These are phyloP conservation scores for Ornithoptera alexandrae DNA, from an alignment of 2,888 invertebrate species.

Conservation along the genomic window DNA sequence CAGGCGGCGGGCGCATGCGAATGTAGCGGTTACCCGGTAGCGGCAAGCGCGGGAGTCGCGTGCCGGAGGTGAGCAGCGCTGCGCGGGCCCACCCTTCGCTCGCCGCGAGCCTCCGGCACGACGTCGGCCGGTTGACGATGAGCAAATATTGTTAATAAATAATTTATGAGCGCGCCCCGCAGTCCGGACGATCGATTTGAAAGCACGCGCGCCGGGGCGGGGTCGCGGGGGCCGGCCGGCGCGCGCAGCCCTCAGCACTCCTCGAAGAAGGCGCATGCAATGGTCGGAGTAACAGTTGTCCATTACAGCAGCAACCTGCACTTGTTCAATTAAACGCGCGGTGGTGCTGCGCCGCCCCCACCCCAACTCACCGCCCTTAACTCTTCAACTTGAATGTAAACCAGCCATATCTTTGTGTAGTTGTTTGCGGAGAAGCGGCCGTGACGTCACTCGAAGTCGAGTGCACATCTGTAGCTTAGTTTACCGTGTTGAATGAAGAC, in stretches of 20 bases:
- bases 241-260: too few species aligned
- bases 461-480: conserved; percentile 56
- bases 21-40: background rate
- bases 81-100: background rate
- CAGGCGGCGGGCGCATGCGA: conserved; percentile 5
- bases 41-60: conserved; percentile 2
- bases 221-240: too few species aligned
- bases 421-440: conserved; percentile 67
- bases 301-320: conserved; percentile 4
- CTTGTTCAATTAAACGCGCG: background rate
- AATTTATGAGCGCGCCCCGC: conserved; percentile 40
- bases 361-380: conserved; percentile 30
- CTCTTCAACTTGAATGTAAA: conserved; percentile 74
- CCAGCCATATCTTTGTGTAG: conserved; percentile 65
- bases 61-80: background rate
- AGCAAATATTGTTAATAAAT: conserved; percentile 51
- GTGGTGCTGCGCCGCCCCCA: background rate
- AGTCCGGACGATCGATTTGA: background rate
- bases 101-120: too few species aligned
- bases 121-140: conserved; percentile 36
- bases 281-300: too few species aligned
- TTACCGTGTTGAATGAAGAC: conserved; percentile 12
- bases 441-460: conserved; percentile 58
- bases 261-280: too few species aligned
- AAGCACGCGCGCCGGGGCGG: background rate